Evolutionary conservation across 2,113 vertebrate genomes (phyloP).

Genomic region (Erythrolamprus reginae): DNA sequence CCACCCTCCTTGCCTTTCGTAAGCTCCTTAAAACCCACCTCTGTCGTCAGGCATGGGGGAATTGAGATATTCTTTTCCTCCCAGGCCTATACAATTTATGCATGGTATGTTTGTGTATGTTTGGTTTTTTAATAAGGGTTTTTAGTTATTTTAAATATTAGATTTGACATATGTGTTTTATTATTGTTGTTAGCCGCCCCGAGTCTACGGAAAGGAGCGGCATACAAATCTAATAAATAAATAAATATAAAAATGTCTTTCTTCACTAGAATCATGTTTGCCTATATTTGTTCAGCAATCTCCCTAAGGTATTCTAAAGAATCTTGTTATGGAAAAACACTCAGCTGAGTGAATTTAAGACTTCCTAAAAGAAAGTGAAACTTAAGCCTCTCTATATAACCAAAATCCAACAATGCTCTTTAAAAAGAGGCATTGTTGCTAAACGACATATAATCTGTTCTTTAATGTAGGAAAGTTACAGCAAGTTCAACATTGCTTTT

Average conservation of each 20-base stretch:
- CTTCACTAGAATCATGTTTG: conserved; percentile 18
- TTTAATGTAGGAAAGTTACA: conserved; percentile 9
- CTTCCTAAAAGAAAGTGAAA: neutral
- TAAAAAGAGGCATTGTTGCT: neutral
- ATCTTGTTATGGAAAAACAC: neutral
- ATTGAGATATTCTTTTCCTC: too few species aligned
- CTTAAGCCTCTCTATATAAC: neutral
- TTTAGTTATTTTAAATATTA: too few species aligned
- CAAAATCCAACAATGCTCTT: neutral
- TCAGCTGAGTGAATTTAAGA: neutral
- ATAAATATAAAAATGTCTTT: conserved; percentile 43
- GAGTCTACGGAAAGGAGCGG: too few species aligned
- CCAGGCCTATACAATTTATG: too few species aligned
- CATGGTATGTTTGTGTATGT: too few species aligned
- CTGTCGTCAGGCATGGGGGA: too few species aligned
- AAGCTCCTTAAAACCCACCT: too few species aligned
- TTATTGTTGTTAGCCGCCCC: too few species aligned
- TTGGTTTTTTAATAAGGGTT: too few species aligned
- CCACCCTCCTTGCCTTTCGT: too few species aligned
- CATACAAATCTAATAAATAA: too few species aligned
- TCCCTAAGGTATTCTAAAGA: neutral
- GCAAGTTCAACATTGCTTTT: conserved; percentile 22
- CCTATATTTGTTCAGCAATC: conserved; percentile 16
- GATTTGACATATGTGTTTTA: too few species aligned
- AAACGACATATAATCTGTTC: neutral